Evolutionary conservation across 2,113 vertebrate species (phyloP).

Genomic region (Sceloporus tristichus): DNA sequence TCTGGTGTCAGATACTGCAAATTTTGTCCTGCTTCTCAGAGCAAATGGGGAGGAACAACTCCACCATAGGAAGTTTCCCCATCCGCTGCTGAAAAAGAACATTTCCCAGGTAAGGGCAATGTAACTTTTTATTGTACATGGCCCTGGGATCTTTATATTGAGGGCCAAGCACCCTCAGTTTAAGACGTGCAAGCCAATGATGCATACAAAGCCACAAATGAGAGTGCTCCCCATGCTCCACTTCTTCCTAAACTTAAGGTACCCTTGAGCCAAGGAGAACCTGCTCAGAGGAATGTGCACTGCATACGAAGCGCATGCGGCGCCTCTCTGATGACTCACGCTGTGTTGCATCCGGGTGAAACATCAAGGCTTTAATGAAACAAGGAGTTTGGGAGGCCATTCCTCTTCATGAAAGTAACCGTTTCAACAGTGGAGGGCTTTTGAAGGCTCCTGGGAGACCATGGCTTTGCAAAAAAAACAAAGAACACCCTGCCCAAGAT

Average conservation of each 20-base stretch:
- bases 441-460: neutral
- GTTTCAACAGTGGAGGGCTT: neutral
- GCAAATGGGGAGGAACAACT: no score
- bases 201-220: neutral
- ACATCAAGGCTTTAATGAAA: conserved; percentile 13
- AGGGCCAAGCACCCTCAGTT: neutral
- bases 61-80: no score
- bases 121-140: no score
- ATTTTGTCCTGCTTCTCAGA: no score
- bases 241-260: conserved; percentile 5
- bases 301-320: neutral
- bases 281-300: neutral
- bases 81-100: no score
- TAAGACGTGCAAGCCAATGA: neutral
- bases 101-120: no score
- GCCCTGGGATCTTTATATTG: no score
- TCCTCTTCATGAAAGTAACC: neutral
- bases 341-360: neutral
- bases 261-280: conserved; percentile 9
- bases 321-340: neutral
- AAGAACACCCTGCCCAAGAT: neutral
- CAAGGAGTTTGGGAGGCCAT: neutral
- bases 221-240: no score
- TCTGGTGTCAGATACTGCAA: no score
- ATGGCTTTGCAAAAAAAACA: conserved; percentile 3